Conservation (phyloP, 2,797 vertebrate species). For the Helicolenus hilgendorfi region DNA sequence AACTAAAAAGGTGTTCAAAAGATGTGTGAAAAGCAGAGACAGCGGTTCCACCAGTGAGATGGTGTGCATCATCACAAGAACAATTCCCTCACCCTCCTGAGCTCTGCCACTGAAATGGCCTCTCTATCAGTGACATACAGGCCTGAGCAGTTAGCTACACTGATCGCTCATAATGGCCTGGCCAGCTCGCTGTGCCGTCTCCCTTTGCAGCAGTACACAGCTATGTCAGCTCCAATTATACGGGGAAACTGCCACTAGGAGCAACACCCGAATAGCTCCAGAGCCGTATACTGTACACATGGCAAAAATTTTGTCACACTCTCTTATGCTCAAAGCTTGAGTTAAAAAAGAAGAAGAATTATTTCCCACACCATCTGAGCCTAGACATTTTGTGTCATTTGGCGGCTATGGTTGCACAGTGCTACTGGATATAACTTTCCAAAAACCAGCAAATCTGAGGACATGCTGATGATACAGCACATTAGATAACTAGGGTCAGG, state of each 20-base stretch:
- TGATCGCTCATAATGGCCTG: constrained; percentile 9
- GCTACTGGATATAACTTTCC: background rate
- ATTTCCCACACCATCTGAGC: background rate
- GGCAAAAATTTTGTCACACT: background rate
- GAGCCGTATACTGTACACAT: background rate
- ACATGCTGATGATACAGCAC: background rate
- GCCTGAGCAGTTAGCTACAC: constrained; percentile 18
- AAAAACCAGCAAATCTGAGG: background rate
- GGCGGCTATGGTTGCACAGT: too few species aligned
- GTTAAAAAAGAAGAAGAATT: background rate
- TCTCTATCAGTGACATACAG: constrained; percentile 28
- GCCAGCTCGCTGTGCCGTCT: background rate
- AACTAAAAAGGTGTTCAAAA: background rate
- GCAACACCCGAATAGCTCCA: background rate
- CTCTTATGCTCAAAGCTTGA: background rate
- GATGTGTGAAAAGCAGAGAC: background rate
- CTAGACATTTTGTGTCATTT: background rate
- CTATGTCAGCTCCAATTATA: constrained; percentile 33
- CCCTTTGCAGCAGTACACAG: constrained; percentile 31
- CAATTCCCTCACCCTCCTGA: background rate
- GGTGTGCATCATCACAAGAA: background rate
- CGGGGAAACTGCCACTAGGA: background rate
- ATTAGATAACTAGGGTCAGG: background rate
- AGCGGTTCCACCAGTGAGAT: background rate
- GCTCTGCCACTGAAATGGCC: constrained; percentile 2